phyloP scores from a whole-genome alignment of 64 coral and sea anemone genomes.

The Acropora yongei region DNA sequence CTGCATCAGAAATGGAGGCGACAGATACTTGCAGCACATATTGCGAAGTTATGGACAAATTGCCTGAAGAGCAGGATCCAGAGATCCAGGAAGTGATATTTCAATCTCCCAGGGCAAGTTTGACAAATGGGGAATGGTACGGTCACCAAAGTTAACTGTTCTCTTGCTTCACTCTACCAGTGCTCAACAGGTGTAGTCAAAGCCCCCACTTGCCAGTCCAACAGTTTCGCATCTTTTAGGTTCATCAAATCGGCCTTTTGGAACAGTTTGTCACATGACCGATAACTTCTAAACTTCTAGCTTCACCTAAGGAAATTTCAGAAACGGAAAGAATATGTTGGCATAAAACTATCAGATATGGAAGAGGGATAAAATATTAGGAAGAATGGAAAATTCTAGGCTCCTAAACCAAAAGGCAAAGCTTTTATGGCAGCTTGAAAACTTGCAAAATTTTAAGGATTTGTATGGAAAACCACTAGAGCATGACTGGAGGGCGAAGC shows the following conservation, averaged over 20 bases:
- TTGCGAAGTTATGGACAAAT: neutral
- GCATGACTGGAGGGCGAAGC: neutral
- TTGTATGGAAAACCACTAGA: neutral
- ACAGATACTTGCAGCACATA: neutral
- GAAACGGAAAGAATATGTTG: neutral
- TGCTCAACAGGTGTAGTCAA: neutral
- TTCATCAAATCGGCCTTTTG: neutral
- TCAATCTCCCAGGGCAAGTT: neutral
- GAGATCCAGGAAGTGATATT: slow-evolving; percentile 1
- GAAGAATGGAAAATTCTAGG: slow-evolving; percentile 15
- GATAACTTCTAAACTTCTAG: slow-evolving; percentile 7
- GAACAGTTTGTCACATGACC: neutral
- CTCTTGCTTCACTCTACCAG: neutral
- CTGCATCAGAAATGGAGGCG: too few species aligned
- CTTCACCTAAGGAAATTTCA: neutral
- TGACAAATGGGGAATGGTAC: neutral
- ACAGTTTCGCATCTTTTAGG: neutral
- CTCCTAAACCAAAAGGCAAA: neutral
- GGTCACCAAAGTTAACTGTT: neutral
- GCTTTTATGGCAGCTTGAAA: slow-evolving; percentile 8
- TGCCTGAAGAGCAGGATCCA: neutral
- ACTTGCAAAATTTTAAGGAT: neutral
- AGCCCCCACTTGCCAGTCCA: neutral
- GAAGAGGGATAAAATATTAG: slow-evolving; percentile 12
- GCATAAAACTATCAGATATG: slow-evolving; percentile 10